Base-by-base conservation (phyloP, 1,140 invertebrate species). In the Hylaeus anthracinus region DNA sequence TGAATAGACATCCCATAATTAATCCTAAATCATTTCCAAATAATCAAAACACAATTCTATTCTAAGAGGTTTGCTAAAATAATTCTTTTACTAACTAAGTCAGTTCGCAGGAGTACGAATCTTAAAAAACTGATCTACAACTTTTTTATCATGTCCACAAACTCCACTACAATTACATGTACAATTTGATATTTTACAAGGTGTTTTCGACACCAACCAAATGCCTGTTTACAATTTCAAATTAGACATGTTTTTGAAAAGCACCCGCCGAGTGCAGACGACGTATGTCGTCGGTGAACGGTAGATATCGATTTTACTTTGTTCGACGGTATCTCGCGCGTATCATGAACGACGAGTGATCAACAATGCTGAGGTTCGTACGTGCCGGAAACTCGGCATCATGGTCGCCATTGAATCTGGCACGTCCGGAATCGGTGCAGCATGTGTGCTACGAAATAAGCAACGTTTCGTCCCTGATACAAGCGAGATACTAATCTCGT, bases 221-320 rank as follows among this genome's bases (percentile, higher is more conserved):
- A 81, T 81, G 65, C 51, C 67, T 48, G 43, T 61, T 48, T 53
- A 82, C 64, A 72, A 78, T 81, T 79, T 82, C 26, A 26, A 26
- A 26, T 26, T 26, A 26, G 26, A 26, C 26, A 26, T 26, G 26
- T 26, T 82, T 79, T 79, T 72, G 55, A 72, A 37, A 48, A 67
- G 43, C 56, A 60, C 53, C 39, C 51, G 51, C 41, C 37, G 41
- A 10, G 53, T 51, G 15, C 48, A 60, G 8, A 48, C 26, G 26
- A 26, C 26, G 63, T 77, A 78, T 82, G 82, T 82, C 37, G 45
- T 73, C 61, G 71, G 48, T 53, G 70, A 58, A 39, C n/a, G 26
- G 61, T 67, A 69, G 51, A 77, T 78, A 86, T 83, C 84, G 84
- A 86, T 80, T 82, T 83, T 64, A 86, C 72, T 74, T 83, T 87